Base-by-base conservation (phyloP, 2,888 invertebrate genomes). In the Microctonus hyperodae region DNA sequence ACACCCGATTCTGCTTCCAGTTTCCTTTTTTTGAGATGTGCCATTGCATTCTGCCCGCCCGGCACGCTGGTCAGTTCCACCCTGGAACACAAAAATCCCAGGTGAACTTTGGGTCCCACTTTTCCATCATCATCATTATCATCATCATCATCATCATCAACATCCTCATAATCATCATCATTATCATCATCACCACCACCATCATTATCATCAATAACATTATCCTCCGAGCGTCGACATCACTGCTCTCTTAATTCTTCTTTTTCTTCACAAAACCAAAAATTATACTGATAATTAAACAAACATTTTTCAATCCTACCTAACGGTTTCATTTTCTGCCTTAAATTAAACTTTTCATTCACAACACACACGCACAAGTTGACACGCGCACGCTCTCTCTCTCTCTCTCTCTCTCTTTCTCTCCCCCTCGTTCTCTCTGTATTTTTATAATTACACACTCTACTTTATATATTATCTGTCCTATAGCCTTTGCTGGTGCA, bases 21-120 rank as follows among this genome's bases (percentile, higher is more conserved):
- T 83, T 90, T 89, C 82, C 91, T 86, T 83, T 91, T 91, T 85
- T 89, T 90, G 81, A 91, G 87, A 82, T 90, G 90, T 76, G 89
- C 86, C 82, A 89, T 85, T 77, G 88, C 85, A 81, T 88, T 85
- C 84, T 85, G 84, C 74, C 87, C 88, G 74, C 87, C 83, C 78
- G 86, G 87, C 82, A 89, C 83, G 78, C 83, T 84, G 79, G 83
- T 84, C 75, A 84, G 82, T 82, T 84, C 83, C 82, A 83, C 82
- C 83, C 83, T 84, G 83, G 83, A 83, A 84, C 83, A 83, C 78
- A 83, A 83, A 83, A 82, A 79, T 83, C 82, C 83, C 83, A 83
- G 83, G 67, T 67, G 67, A 67, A 58, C 62, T 62, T 44, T 51
- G 80, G 83, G 78, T 71, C 72, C 70, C 72, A 73, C 69, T 68